Conservation (phyloP, 2,888 invertebrate genomes). For the Mycalesis mineus region DNA sequence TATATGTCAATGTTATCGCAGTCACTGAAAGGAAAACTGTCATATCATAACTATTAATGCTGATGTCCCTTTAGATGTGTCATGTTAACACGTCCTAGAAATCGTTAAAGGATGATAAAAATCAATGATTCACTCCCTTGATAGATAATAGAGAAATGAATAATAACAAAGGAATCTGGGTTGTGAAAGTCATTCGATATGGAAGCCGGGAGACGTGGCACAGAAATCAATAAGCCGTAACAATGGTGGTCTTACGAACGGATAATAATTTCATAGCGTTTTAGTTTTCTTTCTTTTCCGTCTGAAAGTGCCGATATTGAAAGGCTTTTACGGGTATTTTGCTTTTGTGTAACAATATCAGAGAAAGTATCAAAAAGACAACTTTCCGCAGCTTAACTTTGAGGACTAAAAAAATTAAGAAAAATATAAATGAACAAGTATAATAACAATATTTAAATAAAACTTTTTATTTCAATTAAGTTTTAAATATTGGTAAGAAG, state of each 20-base stretch:
- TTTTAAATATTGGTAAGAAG: too few relatives aligned
- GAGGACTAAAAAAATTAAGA: too few relatives aligned
- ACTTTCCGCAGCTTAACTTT: too few relatives aligned
- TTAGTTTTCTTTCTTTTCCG: conserved; percentile 18
- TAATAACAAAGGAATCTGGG: conserved; percentile 27
- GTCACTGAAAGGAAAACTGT: too few relatives aligned
- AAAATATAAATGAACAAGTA: too few relatives aligned
- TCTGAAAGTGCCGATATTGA: conserved; percentile 3
- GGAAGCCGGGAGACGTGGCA: conserved; percentile 20
- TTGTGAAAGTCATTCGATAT: conserved; percentile 29
- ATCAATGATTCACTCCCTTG: conserved; percentile 21
- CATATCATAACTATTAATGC: too few relatives aligned
- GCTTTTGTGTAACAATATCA: neutral
- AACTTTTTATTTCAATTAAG: too few relatives aligned
- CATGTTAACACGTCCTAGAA: neutral
- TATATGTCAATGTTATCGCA: too few relatives aligned
- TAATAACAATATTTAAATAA: too few relatives aligned
- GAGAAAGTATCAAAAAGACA: too few relatives aligned
- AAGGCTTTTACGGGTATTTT: conserved; percentile 1
- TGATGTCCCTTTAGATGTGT: too few relatives aligned
- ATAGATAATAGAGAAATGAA: conserved; percentile 26
- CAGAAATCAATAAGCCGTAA: conserved; percentile 27
- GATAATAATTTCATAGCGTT: conserved; percentile 23
- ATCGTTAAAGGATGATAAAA: conserved; percentile 4
- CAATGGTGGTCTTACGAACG: conserved; percentile 24